Evolutionary conservation across 2,888 invertebrate genomes (phyloP).

Genomic region (Entomobrya multifasciata): DNA sequence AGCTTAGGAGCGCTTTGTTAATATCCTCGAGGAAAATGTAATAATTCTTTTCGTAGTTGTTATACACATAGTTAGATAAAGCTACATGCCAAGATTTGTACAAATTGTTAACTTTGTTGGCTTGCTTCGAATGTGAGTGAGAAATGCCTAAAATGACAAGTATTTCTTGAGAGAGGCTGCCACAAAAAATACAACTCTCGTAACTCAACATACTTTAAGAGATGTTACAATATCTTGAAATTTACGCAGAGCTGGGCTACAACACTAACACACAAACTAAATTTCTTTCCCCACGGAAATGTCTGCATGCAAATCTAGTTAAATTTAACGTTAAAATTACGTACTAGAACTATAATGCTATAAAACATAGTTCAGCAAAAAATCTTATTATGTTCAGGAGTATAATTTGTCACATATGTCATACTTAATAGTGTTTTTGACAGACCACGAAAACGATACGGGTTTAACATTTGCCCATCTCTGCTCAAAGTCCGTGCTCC

Average conservation of each 20-base stretch:
- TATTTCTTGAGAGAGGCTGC: background rate
- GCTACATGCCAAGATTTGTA: constrained; percentile 53
- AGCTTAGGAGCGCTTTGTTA: background rate
- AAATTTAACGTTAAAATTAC: too few relatives aligned
- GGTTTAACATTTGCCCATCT: constrained; percentile 27
- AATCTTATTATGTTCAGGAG: too few relatives aligned
- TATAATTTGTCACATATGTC: too few relatives aligned
- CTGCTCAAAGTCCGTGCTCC: background rate
- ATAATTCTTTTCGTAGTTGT: constrained; percentile 8
- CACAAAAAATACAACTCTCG: constrained; percentile 11
- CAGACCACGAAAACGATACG: too few relatives aligned
- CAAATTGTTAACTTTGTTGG: constrained; percentile 68
- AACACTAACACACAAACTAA: too few relatives aligned
- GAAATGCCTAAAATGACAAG: constrained; percentile 45
- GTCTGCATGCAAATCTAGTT: background rate
- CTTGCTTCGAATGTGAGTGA: constrained; percentile 8
- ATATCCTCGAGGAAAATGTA: constrained; percentile 39
- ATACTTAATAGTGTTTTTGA: too few relatives aligned
- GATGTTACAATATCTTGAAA: background rate
- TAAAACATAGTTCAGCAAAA: too few relatives aligned
- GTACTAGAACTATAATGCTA: too few relatives aligned
- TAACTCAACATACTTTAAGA: background rate
- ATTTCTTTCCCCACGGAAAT: too few relatives aligned
- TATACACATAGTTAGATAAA: constrained; percentile 3
- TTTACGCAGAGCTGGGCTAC: background rate